These are phyloP conservation scores for Polypedilum vanderplanki DNA, from an alignment of 1,140 invertebrate species.

Conservation along the genomic window DNA sequence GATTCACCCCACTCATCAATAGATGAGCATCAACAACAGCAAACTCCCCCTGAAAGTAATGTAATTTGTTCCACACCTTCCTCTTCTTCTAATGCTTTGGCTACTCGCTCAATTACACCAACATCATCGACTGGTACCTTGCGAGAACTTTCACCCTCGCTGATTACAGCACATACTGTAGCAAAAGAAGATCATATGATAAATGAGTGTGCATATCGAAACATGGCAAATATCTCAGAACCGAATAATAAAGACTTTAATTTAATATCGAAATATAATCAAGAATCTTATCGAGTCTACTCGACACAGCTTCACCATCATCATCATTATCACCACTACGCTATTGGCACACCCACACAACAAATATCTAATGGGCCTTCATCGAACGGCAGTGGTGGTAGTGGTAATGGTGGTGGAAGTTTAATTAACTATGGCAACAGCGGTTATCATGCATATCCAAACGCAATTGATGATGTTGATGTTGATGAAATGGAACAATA, in stretches of 20 bases:
- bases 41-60: constrained; percentile 34
- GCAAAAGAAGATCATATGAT: neutral
- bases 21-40: constrained; percentile 35
- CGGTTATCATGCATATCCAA: constrained; percentile 31
- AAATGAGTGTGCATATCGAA: constrained; percentile 34
- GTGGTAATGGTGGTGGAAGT: neutral
- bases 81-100: neutral
- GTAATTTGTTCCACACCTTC: constrained; percentile 32
- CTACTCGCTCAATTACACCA: constrained; percentile 7
- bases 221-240: constrained; percentile 1
- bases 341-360: constrained; percentile 30
- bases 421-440: constrained; percentile 31
- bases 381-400: neutral
- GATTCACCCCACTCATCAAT: constrained; percentile 34
- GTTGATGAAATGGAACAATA: constrained; percentile 45
- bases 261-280: constrained; percentile 24
- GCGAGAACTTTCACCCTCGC: constrained; percentile 2
- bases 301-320: constrained; percentile 33
- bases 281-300: constrained; percentile 23
- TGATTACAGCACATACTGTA: constrained; percentile 27
- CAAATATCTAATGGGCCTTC: constrained; percentile 32
- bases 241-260: constrained; percentile 28
- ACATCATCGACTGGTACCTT: constrained; percentile 1
- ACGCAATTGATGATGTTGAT: constrained; percentile 37
- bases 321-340: constrained; percentile 31